A percentile compares a stretch with the other conserved stretches of the same genome.
Evolutionary conservation across 2,888 invertebrate genomes (phyloP).

Genomic region (Cosmia pyralina): DNA sequence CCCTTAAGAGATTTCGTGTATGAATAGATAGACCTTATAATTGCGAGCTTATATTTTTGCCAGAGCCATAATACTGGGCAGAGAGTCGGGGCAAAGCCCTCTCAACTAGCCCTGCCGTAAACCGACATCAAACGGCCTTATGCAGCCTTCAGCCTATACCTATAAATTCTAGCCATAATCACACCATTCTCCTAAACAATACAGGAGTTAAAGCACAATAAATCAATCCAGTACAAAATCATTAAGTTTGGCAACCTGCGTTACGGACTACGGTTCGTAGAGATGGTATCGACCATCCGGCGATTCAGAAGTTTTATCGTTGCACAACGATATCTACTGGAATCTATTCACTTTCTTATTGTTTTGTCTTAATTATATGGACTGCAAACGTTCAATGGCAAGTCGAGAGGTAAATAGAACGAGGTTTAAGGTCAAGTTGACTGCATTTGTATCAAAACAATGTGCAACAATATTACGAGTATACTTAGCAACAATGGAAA

Average conservation of each 20-base stretch:
- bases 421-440: constrained; percentile 66
- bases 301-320: constrained; percentile 81
- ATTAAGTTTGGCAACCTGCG: constrained; percentile 80
- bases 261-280: constrained; percentile 73
- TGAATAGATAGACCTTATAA: not conserved
- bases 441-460: constrained; percentile 11
- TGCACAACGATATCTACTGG: constrained; percentile 78
- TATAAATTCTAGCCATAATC: constrained; percentile 57
- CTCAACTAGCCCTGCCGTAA: not conserved
- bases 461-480: too few species aligned
- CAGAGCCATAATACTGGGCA: too few species aligned
- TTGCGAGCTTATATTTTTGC: not conserved
- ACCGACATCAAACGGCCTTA: constrained; percentile 19
- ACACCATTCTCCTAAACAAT: constrained; percentile 62
- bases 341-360: constrained; percentile 85
- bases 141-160: constrained; percentile 5
- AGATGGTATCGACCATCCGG: constrained; percentile 86
- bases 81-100: not conserved
- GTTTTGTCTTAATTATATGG: constrained; percentile 85
- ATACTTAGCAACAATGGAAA: too few species aligned
- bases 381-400: constrained; percentile 80
- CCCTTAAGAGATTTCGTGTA: too few species aligned
- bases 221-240: constrained; percentile 79
- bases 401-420: constrained; percentile 59
- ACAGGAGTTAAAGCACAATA: constrained; percentile 71